Base-by-base conservation (phyloP, 92 coral and sea anemone genomes). In the Zoanthus sociatus region DNA sequence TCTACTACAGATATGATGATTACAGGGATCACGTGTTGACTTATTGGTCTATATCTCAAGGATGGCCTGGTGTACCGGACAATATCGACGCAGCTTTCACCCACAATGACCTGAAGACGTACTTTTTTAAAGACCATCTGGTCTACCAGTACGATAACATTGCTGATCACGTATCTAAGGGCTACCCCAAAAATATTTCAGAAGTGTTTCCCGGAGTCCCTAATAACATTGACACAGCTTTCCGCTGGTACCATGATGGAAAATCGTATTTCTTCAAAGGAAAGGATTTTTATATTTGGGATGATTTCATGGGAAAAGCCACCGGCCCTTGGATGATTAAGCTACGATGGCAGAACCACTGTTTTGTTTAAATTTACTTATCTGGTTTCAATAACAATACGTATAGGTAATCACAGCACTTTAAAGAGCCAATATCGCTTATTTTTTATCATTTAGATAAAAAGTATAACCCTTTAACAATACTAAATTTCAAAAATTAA, bases 11-110 rank as follows among this genome's bases (percentile, higher is more conserved):
- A 9, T 93, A 89, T 51, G 55, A 91, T 72, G 90, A 85, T 30
- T 0, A 0, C 1, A 5, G 2, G 0, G 88, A 83, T 47, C 30
- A 7, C 13, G 86, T 87, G 17, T 4, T 10, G 6, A 17, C 21
- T 21, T 12, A 7, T 1, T 20, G 81, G 61, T 15, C 32, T n/a
- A 94, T 96, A 4, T 76, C 94, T 0, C 67, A 51, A 6, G 97
- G 95, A 8, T 96, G 98, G 98, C 95, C 90, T 12, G 97, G 97
- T 3, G 70, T 94, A 7, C 97, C 97, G 9, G 86, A 89, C 78
- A 85, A 83, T 16, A 91, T 92, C 21, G 96, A 96, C 54, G 98
- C 98, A 12, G 94, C 92, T 9, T 54, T 94, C 17, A 68, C 93
- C 9, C 69, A 76, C 55, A 63, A 31, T 14, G 18, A 79, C 68